phyloP scores from a whole-genome alignment of 1,140 invertebrate species.

The Conopomorpha cramerella region DNA sequence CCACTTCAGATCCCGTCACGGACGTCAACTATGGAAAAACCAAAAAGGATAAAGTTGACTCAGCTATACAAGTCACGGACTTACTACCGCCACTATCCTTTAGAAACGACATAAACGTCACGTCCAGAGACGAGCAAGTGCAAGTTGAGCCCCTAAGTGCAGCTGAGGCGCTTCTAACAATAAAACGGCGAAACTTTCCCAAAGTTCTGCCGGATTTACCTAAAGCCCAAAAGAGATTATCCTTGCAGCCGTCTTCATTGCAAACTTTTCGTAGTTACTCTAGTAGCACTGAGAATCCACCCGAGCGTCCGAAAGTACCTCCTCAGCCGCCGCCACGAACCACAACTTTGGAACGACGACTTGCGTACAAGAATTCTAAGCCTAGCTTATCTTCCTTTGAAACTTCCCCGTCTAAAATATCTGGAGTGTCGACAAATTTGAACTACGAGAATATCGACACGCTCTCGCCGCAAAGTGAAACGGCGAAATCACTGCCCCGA shows the following conservation, averaged over 20 bases:
- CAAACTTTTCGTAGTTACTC: conserved; percentile 36
- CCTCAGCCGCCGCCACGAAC: conserved; percentile 68
- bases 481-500: conserved; percentile 13
- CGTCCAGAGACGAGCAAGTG: conserved; percentile 60
- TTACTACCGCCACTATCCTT: conserved; percentile 59
- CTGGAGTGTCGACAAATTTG: conserved; percentile 11
- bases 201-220: conserved; percentile 80
- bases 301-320: conserved; percentile 53
- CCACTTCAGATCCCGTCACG: conserved; percentile 72
- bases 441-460: conserved; percentile 44
- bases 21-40: conserved; percentile 55
- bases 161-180: conserved; percentile 72
- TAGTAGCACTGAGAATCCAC: conserved; percentile 41
- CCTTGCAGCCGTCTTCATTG: conserved; percentile 53
- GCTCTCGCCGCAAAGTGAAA: conserved; percentile 17
- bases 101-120: conserved; percentile 74
- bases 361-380: conserved; percentile 41
- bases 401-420: conserved; percentile 14
- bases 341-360: conserved; percentile 63
- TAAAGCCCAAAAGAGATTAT: conserved; percentile 58
- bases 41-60: conserved; percentile 30
- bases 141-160: conserved; percentile 55
- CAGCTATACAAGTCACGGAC: conserved; percentile 30
- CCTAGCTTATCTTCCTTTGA: conserved; percentile 33
- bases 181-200: conserved; percentile 77